A percentile compares a stretch with the other conserved stretches of the same genome.
These are phyloP conservation scores for Leptopilina myrica DNA, from an alignment of 2,888 invertebrate species.

Conservation along the genomic window DNA sequence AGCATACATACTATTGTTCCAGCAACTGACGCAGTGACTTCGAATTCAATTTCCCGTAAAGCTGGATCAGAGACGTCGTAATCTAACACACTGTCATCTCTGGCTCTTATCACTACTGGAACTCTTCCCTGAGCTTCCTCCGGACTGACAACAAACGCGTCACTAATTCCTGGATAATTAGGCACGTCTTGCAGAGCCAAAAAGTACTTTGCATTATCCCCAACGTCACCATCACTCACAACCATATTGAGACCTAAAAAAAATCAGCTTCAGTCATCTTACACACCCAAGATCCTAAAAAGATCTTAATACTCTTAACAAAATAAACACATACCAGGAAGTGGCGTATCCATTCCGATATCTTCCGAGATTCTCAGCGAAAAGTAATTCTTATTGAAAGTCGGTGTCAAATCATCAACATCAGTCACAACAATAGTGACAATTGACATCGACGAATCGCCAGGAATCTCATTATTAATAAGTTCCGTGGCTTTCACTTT, in stretches of 20 bases:
- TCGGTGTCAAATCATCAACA: conserved; percentile 86
- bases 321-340: conserved; percentile 76
- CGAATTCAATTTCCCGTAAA: conserved; percentile 82
- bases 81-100: conserved; percentile 82
- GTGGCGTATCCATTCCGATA: conserved; percentile 83
- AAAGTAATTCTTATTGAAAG: conserved; percentile 83
- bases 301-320: background rate
- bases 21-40: conserved; percentile 81
- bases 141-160: conserved; percentile 80
- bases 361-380: conserved; percentile 87
- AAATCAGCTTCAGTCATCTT: conserved; percentile 20
- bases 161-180: conserved; percentile 70
- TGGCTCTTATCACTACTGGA: conserved; percentile 85
- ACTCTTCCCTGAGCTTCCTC: conserved; percentile 84
- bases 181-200: conserved; percentile 80
- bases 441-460: conserved; percentile 83
- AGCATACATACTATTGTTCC: conserved; percentile 73
- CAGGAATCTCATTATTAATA: conserved; percentile 84
- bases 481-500: conserved; percentile 85
- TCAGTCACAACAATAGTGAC: conserved; percentile 89
- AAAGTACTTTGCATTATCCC: conserved; percentile 85
- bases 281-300: background rate
- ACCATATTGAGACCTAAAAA: conserved; percentile 82
- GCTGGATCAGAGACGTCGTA: conserved; percentile 83
- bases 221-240: conserved; percentile 85